Conservation (phyloP, 2,888 invertebrate species). For the Oxyscelio sp. region DNA sequence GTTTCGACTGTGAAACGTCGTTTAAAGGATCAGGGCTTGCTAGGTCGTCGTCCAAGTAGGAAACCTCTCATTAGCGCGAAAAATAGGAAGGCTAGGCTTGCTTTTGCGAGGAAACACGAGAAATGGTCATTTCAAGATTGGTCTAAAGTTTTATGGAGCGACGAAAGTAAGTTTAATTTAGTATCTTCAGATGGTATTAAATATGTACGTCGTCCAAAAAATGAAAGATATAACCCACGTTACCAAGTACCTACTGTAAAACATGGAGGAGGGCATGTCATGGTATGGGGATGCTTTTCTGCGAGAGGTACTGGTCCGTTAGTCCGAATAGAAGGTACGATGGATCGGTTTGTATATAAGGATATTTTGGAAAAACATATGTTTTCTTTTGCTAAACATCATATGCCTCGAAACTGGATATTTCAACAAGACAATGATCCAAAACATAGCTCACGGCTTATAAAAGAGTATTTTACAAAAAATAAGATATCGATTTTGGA, state of each 20-base stretch:
- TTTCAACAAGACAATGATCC: constrained; percentile 50
- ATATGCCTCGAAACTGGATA: constrained; percentile 25
- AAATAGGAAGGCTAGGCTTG: constrained; percentile 48
- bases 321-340: constrained; percentile 16
- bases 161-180: constrained; percentile 58
- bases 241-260: constrained; percentile 33
- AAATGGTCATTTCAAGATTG: constrained; percentile 1
- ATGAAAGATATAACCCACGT: constrained; percentile 1
- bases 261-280: constrained; percentile 24
- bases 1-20: background rate
- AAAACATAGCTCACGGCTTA: constrained; percentile 38
- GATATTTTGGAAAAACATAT: background rate
- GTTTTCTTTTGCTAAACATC: background rate
- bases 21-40: constrained; percentile 1
- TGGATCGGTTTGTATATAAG: constrained; percentile 19
- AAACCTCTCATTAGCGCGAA: constrained; percentile 47
- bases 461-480: too few species aligned
- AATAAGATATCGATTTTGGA: too few species aligned
- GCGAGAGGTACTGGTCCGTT: constrained; percentile 29
- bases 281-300: constrained; percentile 24
- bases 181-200: constrained; percentile 33
- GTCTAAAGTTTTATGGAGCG: constrained; percentile 44
- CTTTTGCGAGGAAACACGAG: constrained; percentile 18
- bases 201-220: constrained; percentile 30
- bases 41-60: constrained; percentile 23